Conservation (phyloP, 1,140 invertebrate species). For the Condylostylus longicornis region DNA sequence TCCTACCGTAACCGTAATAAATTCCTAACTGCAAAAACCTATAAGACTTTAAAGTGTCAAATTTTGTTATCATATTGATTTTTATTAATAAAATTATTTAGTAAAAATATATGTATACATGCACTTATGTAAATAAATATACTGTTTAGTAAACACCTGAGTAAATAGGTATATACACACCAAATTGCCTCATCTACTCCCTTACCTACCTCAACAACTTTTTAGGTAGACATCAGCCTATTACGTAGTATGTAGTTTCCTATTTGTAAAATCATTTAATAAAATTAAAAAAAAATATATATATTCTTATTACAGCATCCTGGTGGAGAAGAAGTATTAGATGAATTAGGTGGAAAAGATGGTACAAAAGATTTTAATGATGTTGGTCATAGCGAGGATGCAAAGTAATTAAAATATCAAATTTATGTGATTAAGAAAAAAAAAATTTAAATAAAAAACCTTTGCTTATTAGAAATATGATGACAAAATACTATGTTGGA, state of each 20-base stretch:
- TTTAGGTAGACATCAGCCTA: neutral
- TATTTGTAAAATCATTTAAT: neutral
- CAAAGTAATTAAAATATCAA: conserved; percentile 35
- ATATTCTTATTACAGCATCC: conserved; percentile 47
- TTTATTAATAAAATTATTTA: no score
- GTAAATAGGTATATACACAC: no score
- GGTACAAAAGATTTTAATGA: conserved; percentile 69
- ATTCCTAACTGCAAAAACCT: no score
- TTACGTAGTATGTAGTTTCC: no score
- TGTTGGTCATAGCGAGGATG: conserved; percentile 73
- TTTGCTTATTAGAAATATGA: conserved; percentile 46
- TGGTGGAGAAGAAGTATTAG: conserved; percentile 65
- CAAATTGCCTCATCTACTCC: no score
- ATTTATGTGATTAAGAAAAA: neutral
- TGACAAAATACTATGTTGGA: conserved; percentile 78
- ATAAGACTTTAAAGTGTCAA: no score
- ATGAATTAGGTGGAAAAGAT: conserved; percentile 62
- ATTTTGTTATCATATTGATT: no score
- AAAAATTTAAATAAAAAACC: neutral
- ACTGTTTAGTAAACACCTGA: no score
- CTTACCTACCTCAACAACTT: neutral
- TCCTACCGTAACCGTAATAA: no score
- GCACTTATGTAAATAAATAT: no score
- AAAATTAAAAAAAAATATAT: conserved; percentile 3
- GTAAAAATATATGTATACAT: no score